Evolutionary conservation across 2,888 invertebrate species (phyloP), one percentile per base, ranked within the genome.

Genomic region (Craniophora ligustri): DNA sequence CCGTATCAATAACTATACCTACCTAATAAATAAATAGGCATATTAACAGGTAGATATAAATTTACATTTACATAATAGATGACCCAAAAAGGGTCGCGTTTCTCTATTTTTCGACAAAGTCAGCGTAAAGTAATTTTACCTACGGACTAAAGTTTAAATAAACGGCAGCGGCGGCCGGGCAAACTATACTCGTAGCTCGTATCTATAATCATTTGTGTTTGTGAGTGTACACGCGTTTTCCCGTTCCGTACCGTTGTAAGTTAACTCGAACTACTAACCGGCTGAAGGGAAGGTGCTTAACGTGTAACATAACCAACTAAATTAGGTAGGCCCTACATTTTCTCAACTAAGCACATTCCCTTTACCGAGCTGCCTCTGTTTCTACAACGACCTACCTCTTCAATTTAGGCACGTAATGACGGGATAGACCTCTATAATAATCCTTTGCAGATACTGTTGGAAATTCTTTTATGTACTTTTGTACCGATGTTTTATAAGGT

Each of bases 261-360:
- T 47, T 65, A 53, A 61, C 61, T 62, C 55, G 48, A 66, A 66
- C 63, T 61, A 59, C 67, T 42, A 61, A 66, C 75, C 47, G 26
- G 39, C 42, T 63, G 47, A 56, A 64, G 63, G 63, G 61, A 50
- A 36, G 47, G 53, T 64, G 63, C 64, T 67, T 73, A 73, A 64
- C 73, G 66, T 63, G 65, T 51, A 71, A 64, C 62, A 71, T 72
- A 67, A 75, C 67, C 55, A 62, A 53, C 55, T 53, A 72, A 69
- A 74, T 74, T 74, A 67, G 67, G 73, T 59, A 61, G 68, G 46
- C 56, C 54, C 51, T 39, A 71, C 55, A 57, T 69, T 72, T 58
- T 55, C 48, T 41, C 65, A 74, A 72, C 72, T 72, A 69, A 74
- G 60, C 64, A 74, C 69, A 72, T 69, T 66, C 68, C 36, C 72